Base-by-base conservation (phyloP, 1,140 invertebrate genomes). In the Potamilus streckersoni region DNA sequence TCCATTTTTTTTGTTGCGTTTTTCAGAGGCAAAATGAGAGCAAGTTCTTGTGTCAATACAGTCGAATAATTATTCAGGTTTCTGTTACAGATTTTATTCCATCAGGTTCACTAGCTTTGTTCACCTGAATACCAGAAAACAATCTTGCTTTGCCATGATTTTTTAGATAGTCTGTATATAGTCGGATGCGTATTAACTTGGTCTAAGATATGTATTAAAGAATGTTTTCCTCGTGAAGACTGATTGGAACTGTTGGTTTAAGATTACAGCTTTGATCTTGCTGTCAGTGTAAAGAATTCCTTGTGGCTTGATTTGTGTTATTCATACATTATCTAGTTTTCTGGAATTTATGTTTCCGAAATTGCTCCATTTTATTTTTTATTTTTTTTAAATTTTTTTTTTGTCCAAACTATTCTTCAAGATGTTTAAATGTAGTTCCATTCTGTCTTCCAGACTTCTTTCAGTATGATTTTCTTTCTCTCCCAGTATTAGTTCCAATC, bases 221-320 rank as follows among this genome's bases (percentile, higher is more conserved):
- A 3, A 55, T 16, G 17, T 66, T 56, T 31, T 3, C 56, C 56
- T 62, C 6, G 65, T 68, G 31, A 74, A 74, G 23, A 61, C 73
- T 15, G 64, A 69, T n/a, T 38, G 38, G 27, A 68, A 74, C 38
- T 74, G 65, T 19, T 74, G 58, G 17, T 60, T n/a, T 15, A 69
- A 49, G 19, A 74, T 74, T 55, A 62, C n/a, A 11, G 57, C 66
- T 61, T 74, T 74, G 15, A 60, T 27, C 63, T 74, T 74, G 66
- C 65, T 27, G 20, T 49, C 55, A 20, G 23, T 68, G 64, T 60
- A 67, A 59, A 74, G 38, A 16, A 68, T 55, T 15, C 65, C 73
- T 69, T 59, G 49, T 60, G 4, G 61, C 27, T 74, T 60, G n/a
- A 74, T 31, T 38, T 66, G 65, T 59, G 27, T 17, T 55, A 74